These are phyloP conservation scores for Zoanthus solanderi DNA, from an alignment of 92 coral and sea anemone species.

Conservation along the genomic window DNA sequence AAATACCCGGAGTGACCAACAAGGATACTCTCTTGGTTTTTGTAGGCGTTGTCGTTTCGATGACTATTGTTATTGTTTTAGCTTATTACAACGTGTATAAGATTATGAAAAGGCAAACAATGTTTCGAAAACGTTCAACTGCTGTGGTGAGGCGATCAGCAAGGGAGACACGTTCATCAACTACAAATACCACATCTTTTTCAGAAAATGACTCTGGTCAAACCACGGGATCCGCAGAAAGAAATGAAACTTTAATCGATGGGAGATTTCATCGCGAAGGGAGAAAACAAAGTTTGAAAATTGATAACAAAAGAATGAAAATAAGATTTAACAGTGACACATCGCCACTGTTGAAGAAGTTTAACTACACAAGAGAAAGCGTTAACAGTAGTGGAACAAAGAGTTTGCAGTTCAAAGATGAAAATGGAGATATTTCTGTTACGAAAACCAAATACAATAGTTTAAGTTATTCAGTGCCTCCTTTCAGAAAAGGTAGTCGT, in stretches of 20 bases:
- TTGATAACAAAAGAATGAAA: background rate
- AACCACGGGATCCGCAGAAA: slow-evolving; percentile 14
- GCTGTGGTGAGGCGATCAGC: background rate
- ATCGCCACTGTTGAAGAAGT: background rate
- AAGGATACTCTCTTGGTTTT: slow-evolving; percentile 59
- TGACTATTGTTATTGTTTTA: slow-evolving; percentile 58
- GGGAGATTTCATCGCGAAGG: background rate
- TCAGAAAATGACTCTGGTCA: background rate
- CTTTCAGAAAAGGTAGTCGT: background rate
- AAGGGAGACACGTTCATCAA: background rate
- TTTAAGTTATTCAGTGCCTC: background rate
- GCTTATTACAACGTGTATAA: slow-evolving; percentile 32
- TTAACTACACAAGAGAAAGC: background rate
- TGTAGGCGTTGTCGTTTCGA: slow-evolving; percentile 54
- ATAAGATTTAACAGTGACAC: background rate
- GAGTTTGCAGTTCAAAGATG: background rate
- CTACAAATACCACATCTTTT: background rate
- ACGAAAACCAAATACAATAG: background rate
- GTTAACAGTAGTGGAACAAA: background rate
- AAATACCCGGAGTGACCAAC: slow-evolving; percentile 55
- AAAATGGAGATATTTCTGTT: background rate
- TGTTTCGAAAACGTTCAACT: slow-evolving; percentile 9
- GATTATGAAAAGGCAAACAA: slow-evolving; percentile 21
- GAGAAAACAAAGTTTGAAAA: background rate
- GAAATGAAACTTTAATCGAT: background rate